Evolutionary conservation across 2,113 vertebrate genomes (phyloP).

Genomic region (Gymnorhina tibicen): DNA sequence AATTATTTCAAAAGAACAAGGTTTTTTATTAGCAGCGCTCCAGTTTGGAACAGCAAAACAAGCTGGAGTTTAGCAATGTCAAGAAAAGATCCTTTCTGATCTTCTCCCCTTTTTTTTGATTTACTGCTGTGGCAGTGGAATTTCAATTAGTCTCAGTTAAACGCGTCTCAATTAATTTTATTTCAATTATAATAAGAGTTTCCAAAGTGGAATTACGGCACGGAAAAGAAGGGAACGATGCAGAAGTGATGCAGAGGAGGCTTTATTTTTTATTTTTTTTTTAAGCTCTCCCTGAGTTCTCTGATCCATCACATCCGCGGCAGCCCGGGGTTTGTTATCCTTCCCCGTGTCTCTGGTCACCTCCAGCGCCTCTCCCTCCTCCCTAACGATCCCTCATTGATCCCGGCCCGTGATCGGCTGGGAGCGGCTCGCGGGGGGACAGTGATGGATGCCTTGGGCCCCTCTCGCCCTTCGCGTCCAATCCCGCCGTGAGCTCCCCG

Average conservation of each 20-base stretch:
- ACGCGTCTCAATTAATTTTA: slow-evolving; percentile 17
- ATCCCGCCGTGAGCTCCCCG: slow-evolving; percentile 78
- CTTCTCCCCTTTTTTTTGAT: background rate
- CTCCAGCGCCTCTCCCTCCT: slow-evolving; percentile 65
- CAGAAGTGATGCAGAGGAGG: background rate
- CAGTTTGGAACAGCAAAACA: background rate
- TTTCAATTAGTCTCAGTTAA: slow-evolving; percentile 46
- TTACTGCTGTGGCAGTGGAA: background rate
- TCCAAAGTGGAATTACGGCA: slow-evolving; percentile 1
- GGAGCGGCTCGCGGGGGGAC: slow-evolving; percentile 81
- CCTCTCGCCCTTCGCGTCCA: slow-evolving; percentile 75
- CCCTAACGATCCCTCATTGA: slow-evolving; percentile 81
- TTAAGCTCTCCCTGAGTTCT: slow-evolving; percentile 67
- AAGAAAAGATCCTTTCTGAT: background rate
- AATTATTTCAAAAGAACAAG: slow-evolving; percentile 23
- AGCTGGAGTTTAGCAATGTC: background rate
- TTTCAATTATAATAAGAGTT: slow-evolving; percentile 27
- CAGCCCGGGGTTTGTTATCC: slow-evolving; percentile 75
- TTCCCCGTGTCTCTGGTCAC: slow-evolving; percentile 71
- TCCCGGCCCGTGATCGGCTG: slow-evolving; percentile 82
- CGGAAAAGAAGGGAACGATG: background rate
- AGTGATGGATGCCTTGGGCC: slow-evolving; percentile 80
- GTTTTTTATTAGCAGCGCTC: background rate
- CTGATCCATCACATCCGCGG: slow-evolving; percentile 57
- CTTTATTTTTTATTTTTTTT: background rate